Percentiles rank a stretch among this genome's conserved stretches.
These are phyloP conservation scores for Hydrolagus colliei DNA, from an alignment of 2,797 vertebrate genomes.

Conservation along the genomic window DNA sequence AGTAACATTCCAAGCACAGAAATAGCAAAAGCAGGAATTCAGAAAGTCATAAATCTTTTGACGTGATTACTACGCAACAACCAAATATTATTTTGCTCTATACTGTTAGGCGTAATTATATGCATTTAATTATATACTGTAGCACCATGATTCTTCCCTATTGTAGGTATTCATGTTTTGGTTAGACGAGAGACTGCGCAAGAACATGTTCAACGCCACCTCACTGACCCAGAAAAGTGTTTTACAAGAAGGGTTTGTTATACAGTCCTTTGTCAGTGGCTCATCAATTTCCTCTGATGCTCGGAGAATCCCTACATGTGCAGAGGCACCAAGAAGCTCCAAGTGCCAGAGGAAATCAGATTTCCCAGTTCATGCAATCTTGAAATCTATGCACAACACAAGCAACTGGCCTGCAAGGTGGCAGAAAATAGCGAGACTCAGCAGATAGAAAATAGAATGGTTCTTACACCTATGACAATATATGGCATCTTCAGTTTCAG, in stretches of 20 bases:
- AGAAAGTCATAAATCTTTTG: slow-evolving; percentile 15
- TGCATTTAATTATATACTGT: too few species aligned
- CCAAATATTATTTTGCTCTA: background rate
- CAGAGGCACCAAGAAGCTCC: background rate
- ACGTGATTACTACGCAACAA: slow-evolving; percentile 11
- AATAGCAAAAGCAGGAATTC: background rate
- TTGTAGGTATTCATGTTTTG: too few species aligned
- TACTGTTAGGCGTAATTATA: background rate
- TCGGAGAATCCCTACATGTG: background rate
- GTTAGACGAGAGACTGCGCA: too few species aligned
- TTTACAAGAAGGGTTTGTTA: background rate
- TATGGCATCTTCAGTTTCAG: too few species aligned
- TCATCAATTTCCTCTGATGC: background rate
- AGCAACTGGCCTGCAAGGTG: slow-evolving; percentile 55
- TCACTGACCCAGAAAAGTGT: background rate
- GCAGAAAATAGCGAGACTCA: slow-evolving; percentile 35
- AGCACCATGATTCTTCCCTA: too few species aligned
- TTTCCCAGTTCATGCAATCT: background rate
- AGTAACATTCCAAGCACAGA: background rate
- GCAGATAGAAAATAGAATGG: background rate
- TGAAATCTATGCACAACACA: too few species aligned
- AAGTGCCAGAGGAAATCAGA: background rate
- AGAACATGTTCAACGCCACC: background rate
- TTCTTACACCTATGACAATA: background rate
- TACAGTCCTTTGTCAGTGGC: background rate